These are phyloP conservation scores for Hemiscyllium ocellatum DNA, from an alignment of 2,113 vertebrate genomes.

Conservation along the genomic window DNA sequence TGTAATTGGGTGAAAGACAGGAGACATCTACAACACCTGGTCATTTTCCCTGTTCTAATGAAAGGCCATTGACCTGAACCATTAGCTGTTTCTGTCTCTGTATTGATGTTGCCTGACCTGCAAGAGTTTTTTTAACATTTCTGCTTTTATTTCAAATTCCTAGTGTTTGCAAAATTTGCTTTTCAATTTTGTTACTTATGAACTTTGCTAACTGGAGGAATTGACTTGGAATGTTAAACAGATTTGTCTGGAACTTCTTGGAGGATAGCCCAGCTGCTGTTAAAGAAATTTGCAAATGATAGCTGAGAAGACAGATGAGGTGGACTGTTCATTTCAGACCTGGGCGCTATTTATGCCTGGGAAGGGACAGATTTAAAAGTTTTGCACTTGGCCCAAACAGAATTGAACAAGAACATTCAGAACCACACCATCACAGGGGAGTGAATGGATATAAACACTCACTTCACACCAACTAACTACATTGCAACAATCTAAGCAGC, in stretches of 20 bases:
- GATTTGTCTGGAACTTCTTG: conserved; percentile 60
- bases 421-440: no score
- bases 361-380: not conserved
- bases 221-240: conserved; percentile 71
- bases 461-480: not conserved
- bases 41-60: no score
- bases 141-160: no score
- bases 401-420: not conserved
- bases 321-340: not conserved
- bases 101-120: no score
- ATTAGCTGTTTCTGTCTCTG: no score
- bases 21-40: no score
- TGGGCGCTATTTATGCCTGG: not conserved
- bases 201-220: conserved; percentile 98
- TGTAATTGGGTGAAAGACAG: no score
- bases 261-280: not conserved
- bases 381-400: not conserved
- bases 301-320: not conserved
- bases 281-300: not conserved
- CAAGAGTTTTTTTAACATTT: no score
- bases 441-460: not conserved
- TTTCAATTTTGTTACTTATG: conserved; percentile 59
- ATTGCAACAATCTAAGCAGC: not conserved
- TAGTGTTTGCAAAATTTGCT: no score
- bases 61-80: no score